Conservation (phyloP, 2,113 vertebrate genomes). For the Heloderma charlesbogerti region DNA sequence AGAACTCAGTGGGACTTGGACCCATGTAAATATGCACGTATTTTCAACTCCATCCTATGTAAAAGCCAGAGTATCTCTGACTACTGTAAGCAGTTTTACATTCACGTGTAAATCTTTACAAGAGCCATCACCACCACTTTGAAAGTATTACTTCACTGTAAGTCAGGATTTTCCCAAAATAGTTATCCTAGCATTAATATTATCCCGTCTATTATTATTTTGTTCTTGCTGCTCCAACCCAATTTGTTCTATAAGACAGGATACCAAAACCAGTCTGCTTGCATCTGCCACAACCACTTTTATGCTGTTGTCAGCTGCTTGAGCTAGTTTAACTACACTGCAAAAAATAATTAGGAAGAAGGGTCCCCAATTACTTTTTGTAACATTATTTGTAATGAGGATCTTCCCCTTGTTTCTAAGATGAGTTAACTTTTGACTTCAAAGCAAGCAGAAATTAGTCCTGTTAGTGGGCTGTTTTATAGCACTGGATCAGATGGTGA, state of each 20-base stretch:
- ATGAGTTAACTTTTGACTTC: not conserved
- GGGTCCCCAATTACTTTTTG: not conserved
- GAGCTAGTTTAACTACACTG: not conserved
- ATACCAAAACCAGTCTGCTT: not conserved
- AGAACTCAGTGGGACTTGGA: no score
- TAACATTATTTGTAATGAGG: not conserved
- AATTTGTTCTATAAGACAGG: not conserved
- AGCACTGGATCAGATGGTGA: not conserved
- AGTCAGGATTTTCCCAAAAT: not conserved
- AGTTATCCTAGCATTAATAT: not conserved
- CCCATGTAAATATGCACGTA: no score
- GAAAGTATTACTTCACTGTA: not conserved
- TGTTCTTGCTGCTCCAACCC: not conserved
- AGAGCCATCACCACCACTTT: not conserved
- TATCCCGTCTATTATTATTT: not conserved
- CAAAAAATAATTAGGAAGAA: slow-evolving; percentile 14
- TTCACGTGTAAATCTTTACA: not conserved
- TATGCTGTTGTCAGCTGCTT: not conserved
- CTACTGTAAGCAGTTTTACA: not conserved
- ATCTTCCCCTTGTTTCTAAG: not conserved
- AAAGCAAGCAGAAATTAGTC: not conserved
- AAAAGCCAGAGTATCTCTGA: not conserved
- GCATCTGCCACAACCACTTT: not conserved
- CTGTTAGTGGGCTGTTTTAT: not conserved
- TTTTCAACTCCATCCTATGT: not conserved